A percentile compares a stretch with the other conserved stretches of the same genome.
Conservation (phyloP, 2,113 vertebrate species). For the Petromus typicus region DNA sequence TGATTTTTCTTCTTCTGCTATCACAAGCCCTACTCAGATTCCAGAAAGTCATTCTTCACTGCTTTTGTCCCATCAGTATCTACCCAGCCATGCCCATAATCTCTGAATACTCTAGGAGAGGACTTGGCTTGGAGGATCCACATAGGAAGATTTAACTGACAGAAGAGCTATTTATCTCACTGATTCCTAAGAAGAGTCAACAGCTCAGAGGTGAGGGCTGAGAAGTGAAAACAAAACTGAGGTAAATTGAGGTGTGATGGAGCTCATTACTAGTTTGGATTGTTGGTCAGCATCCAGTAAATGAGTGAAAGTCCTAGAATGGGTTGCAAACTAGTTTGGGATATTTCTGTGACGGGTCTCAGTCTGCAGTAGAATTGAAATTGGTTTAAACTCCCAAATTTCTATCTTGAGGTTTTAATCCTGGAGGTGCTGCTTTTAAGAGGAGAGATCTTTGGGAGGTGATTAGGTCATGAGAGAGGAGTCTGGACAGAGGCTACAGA, state of each 20-base stretch:
- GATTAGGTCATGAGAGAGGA: not conserved
- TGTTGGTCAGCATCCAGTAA: not conserved
- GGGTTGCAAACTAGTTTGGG: not conserved
- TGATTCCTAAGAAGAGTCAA: not conserved
- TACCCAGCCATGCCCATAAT: not conserved
- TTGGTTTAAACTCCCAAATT: not conserved
- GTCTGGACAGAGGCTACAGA: not conserved
- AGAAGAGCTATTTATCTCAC: not conserved
- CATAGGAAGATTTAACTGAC: not conserved
- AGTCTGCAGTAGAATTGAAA: not conserved
- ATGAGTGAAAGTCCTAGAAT: not conserved
- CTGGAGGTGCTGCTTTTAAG: not conserved
- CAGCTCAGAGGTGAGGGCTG: not conserved
- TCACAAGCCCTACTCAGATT: rapidly evolving
- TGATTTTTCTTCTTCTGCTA: not conserved
- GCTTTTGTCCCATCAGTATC: not conserved
- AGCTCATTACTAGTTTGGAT: not conserved
- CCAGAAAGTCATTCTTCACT: no score
- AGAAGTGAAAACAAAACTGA: not conserved
- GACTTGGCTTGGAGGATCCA: not conserved
- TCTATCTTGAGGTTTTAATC: not conserved
- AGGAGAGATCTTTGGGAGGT: not conserved
- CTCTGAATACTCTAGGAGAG: not conserved
- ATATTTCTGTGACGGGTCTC: not conserved
- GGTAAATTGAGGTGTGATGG: not conserved